Base-by-base conservation (phyloP, 2,113 vertebrate species). In the Lepidothrix coronata region DNA sequence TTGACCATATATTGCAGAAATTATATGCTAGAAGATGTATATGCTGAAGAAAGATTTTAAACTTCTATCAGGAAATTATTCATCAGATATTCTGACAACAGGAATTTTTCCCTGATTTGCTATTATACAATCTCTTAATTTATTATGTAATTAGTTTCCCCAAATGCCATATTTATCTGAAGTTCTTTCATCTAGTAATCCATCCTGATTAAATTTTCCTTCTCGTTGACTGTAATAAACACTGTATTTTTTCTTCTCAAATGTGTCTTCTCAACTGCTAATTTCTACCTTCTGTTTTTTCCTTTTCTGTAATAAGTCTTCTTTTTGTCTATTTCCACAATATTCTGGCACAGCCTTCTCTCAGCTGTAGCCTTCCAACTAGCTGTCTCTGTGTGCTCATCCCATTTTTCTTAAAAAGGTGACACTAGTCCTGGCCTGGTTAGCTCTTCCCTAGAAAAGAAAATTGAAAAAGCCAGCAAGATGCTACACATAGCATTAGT, bases 81-180 rank as follows among this genome's bases (percentile, higher is more conserved):
- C 52, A 58, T 37, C 13, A 85, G 30, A 74, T 88, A 78, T 68
- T 41, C 27, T 43, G 46, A 58, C 24, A 58, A 87, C 43, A 31
- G 46, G 46, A 92, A 88, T 85, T 73, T 88, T 94, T 5, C 51
- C 35, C 35, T 73, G 35, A 51, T 93, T 95, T 90, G 12, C 27
- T 94, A 23, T 88, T 91, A 59, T 33, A 52, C 21, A 59, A 14
- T 83, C 21, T 89, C 74, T 74, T 88, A 63, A 74, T 87, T 67
- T 95, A 91, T 85, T 58, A 66, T 70, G 67, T 94, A 89, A 88
- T 84, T 85, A 90, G 35, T 59, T 94, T 91, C 85, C 67, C 48
- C 58, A 94, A 91, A 90, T 79, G 63, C 27, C 9, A 0, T 70
- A 80, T 93, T 96, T 91, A 83, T 90, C 58, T 83, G 48, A 85